These are phyloP conservation scores for Podarcis siculus DNA, from an alignment of 2,797 vertebrate genomes.

Conservation along the genomic window DNA sequence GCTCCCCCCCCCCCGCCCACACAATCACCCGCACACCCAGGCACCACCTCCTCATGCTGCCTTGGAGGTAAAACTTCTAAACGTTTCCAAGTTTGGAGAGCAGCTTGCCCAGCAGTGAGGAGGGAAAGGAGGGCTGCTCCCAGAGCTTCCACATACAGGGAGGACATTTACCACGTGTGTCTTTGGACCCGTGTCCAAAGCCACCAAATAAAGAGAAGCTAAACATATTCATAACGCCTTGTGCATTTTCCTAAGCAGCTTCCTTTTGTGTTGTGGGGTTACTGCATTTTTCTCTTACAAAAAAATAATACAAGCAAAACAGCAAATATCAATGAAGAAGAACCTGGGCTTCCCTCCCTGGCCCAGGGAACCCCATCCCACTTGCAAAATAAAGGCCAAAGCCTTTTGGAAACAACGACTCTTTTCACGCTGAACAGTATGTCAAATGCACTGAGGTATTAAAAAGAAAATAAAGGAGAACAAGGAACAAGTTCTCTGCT, in stretches of 20 bases:
- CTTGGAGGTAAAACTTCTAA: constrained; percentile 7
- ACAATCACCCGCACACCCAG: background rate
- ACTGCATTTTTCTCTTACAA: constrained; percentile 53
- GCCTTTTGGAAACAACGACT: constrained; percentile 60
- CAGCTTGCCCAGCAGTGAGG: background rate
- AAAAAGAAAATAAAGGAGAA: constrained; percentile 69
- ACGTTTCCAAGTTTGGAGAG: background rate
- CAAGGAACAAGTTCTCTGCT: constrained; percentile 75
- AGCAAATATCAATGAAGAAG: constrained; percentile 19
- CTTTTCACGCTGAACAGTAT: constrained; percentile 60
- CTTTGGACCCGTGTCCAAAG: constrained; percentile 35
- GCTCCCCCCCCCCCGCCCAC: background rate
- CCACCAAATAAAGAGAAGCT: constrained; percentile 60
- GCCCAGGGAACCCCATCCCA: constrained; percentile 60
- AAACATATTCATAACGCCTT: constrained; percentile 51
- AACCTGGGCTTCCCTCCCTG: constrained; percentile 50
- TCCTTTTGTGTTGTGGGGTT: constrained; percentile 62
- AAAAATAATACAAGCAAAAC: constrained; percentile 57
- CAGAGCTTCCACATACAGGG: background rate
- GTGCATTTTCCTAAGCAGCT: constrained; percentile 59
- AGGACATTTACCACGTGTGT: constrained; percentile 26
- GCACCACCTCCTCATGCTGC: background rate
- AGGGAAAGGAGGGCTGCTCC: background rate
- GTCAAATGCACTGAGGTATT: constrained; percentile 78
- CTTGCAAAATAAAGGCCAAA: constrained; percentile 48